These are phyloP conservation scores for Liasis olivaceus DNA, from an alignment of 2,797 vertebrate species.

Conservation along the genomic window DNA sequence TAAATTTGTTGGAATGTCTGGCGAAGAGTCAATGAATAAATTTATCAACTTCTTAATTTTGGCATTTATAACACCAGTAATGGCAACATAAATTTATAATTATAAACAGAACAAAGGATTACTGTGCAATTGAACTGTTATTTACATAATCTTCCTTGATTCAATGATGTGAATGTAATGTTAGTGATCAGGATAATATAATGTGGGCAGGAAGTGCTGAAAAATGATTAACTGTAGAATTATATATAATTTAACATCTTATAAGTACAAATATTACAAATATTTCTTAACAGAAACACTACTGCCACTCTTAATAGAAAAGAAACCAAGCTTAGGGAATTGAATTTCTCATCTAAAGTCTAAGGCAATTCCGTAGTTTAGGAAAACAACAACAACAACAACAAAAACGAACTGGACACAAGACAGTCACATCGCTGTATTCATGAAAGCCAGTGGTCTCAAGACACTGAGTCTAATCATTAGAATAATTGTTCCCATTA, in stretches of 20 bases:
- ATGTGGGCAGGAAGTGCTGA: neutral
- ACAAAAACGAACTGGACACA: neutral
- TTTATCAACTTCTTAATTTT: neutral
- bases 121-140: neutral
- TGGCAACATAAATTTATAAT: neutral
- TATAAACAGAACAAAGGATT: neutral
- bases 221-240: neutral
- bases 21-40: neutral
- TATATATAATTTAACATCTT: neutral
- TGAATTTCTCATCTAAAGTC: neutral
- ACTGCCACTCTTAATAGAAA: neutral
- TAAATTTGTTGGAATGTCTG: neutral
- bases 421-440: neutral
- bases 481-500: conserved; percentile 36
- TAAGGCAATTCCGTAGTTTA: neutral
- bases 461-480: neutral
- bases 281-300: neutral
- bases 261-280: neutral
- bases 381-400: neutral
- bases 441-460: neutral
- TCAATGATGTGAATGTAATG: neutral
- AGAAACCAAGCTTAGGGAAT: neutral
- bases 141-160: neutral
- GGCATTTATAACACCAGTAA: neutral
- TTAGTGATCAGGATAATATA: neutral